Base-by-base conservation (phyloP, 1,140 invertebrate species). In the Orchesella cincta region DNA sequence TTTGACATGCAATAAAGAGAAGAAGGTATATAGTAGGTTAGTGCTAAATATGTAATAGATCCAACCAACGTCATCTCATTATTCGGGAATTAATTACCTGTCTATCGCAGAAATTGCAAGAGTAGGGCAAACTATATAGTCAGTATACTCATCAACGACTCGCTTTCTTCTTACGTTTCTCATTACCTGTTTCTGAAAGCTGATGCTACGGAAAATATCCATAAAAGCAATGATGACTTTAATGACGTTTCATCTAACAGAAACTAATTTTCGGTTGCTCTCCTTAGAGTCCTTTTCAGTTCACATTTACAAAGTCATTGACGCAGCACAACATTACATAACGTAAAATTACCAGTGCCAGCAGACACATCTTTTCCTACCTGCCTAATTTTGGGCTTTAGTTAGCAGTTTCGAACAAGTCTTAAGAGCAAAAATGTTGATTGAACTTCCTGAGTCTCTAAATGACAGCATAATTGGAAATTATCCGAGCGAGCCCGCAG, bases 81-180 rank as follows among this genome's bases (percentile, higher is more conserved):
- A 26, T 57, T 57, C n/a, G 5, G 3, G 12, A 57, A 57, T 57
- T 57, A 57, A 57, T 57, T 57, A 57, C 54, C 54, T 57, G 54
- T 57, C 54, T 23, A 57, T 57, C 54, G 12, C 54, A 57, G 54
- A 57, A 57, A 16, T 23, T n/a, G n/a, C n/a, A n/a, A n/a, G n/a
- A n/a, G n/a, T n/a, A n/a, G n/a, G n/a, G n/a, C n/a, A n/a, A n/a
- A n/a, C n/a, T n/a, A n/a, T n/a, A n/a, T n/a, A n/a, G n/a, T n/a
- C n/a, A n/a, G n/a, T n/a, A n/a, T n/a, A n/a, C n/a, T n/a, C n/a
- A n/a, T n/a, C n/a, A n/a, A n/a, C n/a, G n/a, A n/a, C n/a, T n/a
- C n/a, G n/a, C n/a, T n/a, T n/a, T 57, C n/a, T 57, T 57, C 26
- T 57, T 57, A 23, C 12, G 14, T 57, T 23, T 16, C 8, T 23